Conservation (phyloP, 2,888 invertebrate species). For the Monopis laevigella region DNA sequence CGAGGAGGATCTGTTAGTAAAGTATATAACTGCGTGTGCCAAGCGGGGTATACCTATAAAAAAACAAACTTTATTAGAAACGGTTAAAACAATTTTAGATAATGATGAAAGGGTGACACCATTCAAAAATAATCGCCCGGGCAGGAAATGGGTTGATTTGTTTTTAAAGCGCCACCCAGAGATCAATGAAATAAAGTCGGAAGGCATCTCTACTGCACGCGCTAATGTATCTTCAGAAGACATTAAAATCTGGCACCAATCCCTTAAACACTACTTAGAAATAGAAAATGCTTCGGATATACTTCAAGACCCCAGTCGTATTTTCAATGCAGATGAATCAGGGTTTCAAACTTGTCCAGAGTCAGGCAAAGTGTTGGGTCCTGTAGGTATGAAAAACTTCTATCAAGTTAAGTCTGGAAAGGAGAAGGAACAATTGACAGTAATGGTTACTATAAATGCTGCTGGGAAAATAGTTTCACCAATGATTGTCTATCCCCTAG, state of each 20-base stretch:
- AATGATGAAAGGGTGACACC: slow-evolving; percentile 10
- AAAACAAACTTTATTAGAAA: not conserved
- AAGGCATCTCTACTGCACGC: slow-evolving; percentile 13
- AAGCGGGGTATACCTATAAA: slow-evolving; percentile 2
- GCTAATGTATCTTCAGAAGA: slow-evolving; percentile 11
- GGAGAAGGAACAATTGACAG: too few relatives aligned
- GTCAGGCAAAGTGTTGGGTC: slow-evolving; percentile 9
- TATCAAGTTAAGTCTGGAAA: slow-evolving; percentile 12
- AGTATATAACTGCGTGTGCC: not conserved
- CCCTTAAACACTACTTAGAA: not conserved
- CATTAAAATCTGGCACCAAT: slow-evolving; percentile 12
- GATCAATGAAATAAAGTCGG: slow-evolving; percentile 9
- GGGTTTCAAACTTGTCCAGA: slow-evolving; percentile 1
- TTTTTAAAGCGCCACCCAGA: slow-evolving; percentile 15
- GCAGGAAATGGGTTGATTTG: slow-evolving; percentile 13
- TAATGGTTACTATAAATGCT: slow-evolving; percentile 4
- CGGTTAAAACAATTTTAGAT: slow-evolving; percentile 12
- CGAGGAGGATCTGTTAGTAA: not conserved
- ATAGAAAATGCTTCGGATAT: slow-evolving; percentile 3
- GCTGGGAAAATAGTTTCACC: slow-evolving; percentile 7
- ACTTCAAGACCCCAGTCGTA: slow-evolving; percentile 5
- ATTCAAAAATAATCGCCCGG: slow-evolving; percentile 11
- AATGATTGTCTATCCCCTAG: too few relatives aligned
- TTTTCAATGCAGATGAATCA: slow-evolving; percentile 12
- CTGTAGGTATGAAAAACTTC: slow-evolving; percentile 7